These are phyloP conservation scores for Folsomia candida DNA, from an alignment of 2,888 invertebrate genomes.

Conservation along the genomic window DNA sequence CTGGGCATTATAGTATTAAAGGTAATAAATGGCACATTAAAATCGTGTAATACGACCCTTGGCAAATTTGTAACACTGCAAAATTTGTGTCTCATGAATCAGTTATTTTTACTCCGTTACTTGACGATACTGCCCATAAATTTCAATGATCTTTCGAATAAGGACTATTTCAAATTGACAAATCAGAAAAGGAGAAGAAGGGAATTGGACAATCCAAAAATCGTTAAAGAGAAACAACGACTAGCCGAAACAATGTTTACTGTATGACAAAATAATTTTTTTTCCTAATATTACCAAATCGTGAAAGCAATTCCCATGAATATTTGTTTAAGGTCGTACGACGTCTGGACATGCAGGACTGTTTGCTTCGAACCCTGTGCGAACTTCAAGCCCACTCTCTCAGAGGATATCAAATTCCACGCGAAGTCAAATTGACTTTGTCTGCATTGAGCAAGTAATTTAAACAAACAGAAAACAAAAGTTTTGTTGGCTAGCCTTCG, in stretches of 20 bases:
- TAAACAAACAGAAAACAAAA: not conserved
- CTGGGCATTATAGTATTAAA: constrained; percentile 45
- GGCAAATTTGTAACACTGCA: not conserved
- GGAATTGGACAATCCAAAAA: constrained; percentile 26
- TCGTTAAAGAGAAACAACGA: constrained; percentile 39
- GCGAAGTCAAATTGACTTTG: constrained; percentile 46
- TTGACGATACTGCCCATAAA: constrained; percentile 42
- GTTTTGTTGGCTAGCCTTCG: too few species aligned
- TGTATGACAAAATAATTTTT: constrained; percentile 23
- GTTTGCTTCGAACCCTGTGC: constrained; percentile 45
- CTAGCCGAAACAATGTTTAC: constrained; percentile 50
- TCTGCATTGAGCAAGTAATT: constrained; percentile 46
- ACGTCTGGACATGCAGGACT: constrained; percentile 48
- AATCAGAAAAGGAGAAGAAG: constrained; percentile 30
- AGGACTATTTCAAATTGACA: constrained; percentile 29
- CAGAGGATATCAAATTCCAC: constrained; percentile 39
- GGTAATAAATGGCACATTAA: too few species aligned
- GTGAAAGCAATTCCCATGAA: not conserved
- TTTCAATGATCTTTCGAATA: constrained; percentile 40
- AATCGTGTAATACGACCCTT: not conserved
- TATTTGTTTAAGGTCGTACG: constrained; percentile 36
- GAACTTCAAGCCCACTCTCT: constrained; percentile 45
- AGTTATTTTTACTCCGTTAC: constrained; percentile 30
- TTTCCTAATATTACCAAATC: not conserved
- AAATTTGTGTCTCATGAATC: too few species aligned